Base-by-base conservation (phyloP, 2,888 invertebrate species). In the Epinotia nisella region DNA sequence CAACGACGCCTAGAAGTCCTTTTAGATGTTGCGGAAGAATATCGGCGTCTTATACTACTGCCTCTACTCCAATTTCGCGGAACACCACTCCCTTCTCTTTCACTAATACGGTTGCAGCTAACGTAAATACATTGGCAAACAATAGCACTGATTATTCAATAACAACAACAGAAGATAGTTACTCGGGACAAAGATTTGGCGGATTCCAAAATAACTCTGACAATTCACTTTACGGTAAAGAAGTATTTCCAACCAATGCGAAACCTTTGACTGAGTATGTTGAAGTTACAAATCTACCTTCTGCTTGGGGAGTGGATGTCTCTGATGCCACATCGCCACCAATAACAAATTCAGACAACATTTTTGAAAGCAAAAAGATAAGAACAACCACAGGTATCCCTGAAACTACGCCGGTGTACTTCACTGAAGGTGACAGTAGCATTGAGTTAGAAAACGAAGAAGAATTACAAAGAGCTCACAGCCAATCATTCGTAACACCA, bases 391-490 rank as follows among this genome's bases (percentile, higher is more conserved):
- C 86, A 13, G 72, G 76, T n/a, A 69, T 85, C 56, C 87, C 90
- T 7, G 81, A 83, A 2, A 87, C 89, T 1, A 89, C 90, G 17
- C 83, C 88, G 10, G 82, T 94, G 78, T 86, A 90, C 86, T 83
- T 89, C 79, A 81, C 94, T 78, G 82, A 94, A 87, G 83, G 19
- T n/a, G 72, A 88, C 1, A 92, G 92, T 64, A 92, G 89, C 73
- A 81, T 88, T 21, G 93, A 93, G 78, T 79, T 90, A 64, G 95
- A 95, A 62, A 95, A 95, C 75, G 94, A 94, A 56, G 96, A 96
- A 81, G 94, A 95, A 83, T 85, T 96, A 55, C 95, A 96, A 87
- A 94, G 95, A 75, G 95, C 96, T 29, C 96, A 96, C 76, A 96
- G 95, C 59, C 96, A 96, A 81, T 96, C 96, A 0, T 96, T 96